Conservation (phyloP, 2,888 invertebrate genomes). For the Hirtodrosophila confusa region DNA sequence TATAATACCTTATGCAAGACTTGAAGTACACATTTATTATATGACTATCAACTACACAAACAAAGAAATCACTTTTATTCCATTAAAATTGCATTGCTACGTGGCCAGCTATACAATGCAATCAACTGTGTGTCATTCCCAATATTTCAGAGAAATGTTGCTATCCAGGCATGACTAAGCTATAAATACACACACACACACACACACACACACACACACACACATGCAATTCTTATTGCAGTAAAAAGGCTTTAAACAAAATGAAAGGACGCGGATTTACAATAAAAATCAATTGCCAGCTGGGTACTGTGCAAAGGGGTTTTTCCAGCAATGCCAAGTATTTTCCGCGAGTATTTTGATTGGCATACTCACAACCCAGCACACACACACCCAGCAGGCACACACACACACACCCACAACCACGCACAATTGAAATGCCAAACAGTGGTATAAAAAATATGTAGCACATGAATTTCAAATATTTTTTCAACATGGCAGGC, state of each 20-base stretch:
- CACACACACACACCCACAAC: conserved; percentile 13
- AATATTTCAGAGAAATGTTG: conserved; percentile 47
- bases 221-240: conserved; percentile 34
- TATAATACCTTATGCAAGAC: no score
- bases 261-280: conserved; percentile 47
- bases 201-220: conserved; percentile 51
- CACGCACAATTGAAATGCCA: conserved; percentile 70
- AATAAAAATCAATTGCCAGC: conserved; percentile 67
- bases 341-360: conserved; percentile 78
- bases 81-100: conserved; percentile 52
- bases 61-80: conserved; percentile 25
- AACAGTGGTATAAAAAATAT: conserved; percentile 54
- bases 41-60: not conserved
- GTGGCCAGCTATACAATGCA: conserved; percentile 39
- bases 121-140: conserved; percentile 52
- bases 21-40: no score
- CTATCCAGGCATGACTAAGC: conserved; percentile 60
- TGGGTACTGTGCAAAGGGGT: conserved; percentile 37
- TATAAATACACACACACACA: conserved; percentile 50
- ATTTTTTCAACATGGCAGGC: conserved; percentile 67
- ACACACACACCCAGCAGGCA: conserved; percentile 2
- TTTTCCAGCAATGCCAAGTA: conserved; percentile 69
- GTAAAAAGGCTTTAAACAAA: conserved; percentile 43
- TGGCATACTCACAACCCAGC: conserved; percentile 57
- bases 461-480: conserved; percentile 73